Evolutionary conservation across 2,888 invertebrate species (phyloP).

Genomic region (Chymomyza procnemis): DNA sequence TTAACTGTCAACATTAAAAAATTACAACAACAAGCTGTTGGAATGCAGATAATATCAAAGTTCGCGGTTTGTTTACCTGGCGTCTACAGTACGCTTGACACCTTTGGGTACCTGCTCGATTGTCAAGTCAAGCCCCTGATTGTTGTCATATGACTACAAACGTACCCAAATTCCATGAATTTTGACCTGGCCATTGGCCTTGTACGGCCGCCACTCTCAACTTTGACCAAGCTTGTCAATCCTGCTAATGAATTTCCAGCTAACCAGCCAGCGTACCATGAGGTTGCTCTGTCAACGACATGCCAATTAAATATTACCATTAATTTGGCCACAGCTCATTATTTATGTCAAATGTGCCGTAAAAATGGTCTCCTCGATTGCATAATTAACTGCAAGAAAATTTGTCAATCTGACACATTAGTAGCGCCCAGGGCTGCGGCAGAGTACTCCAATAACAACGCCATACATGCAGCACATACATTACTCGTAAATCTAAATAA

Average conservation of each 20-base stretch:
- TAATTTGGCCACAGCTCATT: slow-evolving; percentile 11
- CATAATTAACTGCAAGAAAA: slow-evolving; percentile 18
- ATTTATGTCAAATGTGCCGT: slow-evolving; percentile 2
- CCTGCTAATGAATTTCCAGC: slow-evolving; percentile 5
- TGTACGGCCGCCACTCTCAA: background rate
- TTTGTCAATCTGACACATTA: slow-evolving; percentile 37
- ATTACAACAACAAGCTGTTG: background rate
- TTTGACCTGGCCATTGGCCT: background rate
- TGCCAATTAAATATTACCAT: slow-evolving; percentile 4
- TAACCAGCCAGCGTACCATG: background rate
- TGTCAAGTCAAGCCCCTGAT: background rate
- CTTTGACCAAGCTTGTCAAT: slow-evolving; percentile 6
- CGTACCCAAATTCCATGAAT: slow-evolving; percentile 4
- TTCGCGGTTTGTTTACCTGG: background rate
- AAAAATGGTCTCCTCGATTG: background rate
- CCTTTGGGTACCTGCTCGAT: background rate
- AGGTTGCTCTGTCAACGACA: background rate
- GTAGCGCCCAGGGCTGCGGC: background rate
- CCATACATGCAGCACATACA: background rate
- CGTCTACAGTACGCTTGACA: background rate
- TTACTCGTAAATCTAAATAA: slow-evolving; percentile 31
- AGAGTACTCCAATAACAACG: background rate
- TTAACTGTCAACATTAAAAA: slow-evolving; percentile 28
- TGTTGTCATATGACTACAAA: background rate
- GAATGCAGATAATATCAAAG: slow-evolving; percentile 14